Evolutionary conservation across 2,797 vertebrate species (phyloP).

Genomic region (Thalassophryne amazonica): DNA sequence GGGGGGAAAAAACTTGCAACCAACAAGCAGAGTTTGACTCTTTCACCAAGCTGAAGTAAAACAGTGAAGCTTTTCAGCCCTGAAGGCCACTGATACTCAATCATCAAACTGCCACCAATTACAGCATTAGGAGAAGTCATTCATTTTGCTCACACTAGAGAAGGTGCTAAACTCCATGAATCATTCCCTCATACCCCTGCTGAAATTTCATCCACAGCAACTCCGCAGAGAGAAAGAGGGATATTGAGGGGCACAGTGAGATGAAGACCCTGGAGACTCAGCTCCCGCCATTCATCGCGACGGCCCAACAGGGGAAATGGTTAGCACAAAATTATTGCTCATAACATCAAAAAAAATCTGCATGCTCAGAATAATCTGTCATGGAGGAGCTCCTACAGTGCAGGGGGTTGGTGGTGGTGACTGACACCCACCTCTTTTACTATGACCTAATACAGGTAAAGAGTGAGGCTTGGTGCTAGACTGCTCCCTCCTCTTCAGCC

Average conservation of each 20-base stretch:
- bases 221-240: constrained; percentile 68
- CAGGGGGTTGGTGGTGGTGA: constrained; percentile 21
- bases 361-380: constrained; percentile 29
- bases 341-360: constrained; percentile 38
- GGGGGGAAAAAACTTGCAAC: constrained; percentile 23
- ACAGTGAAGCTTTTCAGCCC: constrained; percentile 68
- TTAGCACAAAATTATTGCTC: constrained; percentile 38
- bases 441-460: constrained; percentile 63
- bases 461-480: constrained; percentile 16
- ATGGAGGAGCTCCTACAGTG: constrained; percentile 9
- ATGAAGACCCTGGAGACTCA: constrained; percentile 58
- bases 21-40: constrained; percentile 64
- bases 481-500: constrained; percentile 24
- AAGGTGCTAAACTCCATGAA: constrained; percentile 79
- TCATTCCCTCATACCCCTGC: constrained; percentile 72
- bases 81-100: constrained; percentile 71
- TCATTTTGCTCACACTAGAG: constrained; percentile 75
- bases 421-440: constrained; percentile 27
- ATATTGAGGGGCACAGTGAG: constrained; percentile 60
- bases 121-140: constrained; percentile 77
- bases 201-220: constrained; percentile 79
- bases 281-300: constrained; percentile 22
- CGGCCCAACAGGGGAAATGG: background rate
- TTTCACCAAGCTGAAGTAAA: constrained; percentile 62
- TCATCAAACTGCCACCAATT: constrained; percentile 78